Conservation (phyloP, 2,888 invertebrate species). For the Diachrysia chrysitis region DNA sequence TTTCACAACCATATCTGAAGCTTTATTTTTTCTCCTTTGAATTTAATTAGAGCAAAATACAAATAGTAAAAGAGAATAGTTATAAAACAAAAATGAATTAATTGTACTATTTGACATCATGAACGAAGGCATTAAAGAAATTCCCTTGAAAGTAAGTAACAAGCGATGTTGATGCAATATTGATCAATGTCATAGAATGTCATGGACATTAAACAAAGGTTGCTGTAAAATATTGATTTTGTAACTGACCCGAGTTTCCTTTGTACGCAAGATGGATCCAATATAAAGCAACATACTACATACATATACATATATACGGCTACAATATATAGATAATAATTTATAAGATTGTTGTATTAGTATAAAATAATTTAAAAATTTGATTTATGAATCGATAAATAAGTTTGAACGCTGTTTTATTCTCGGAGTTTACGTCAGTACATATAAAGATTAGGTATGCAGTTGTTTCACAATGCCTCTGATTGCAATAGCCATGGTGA, state of each 20-base stretch:
- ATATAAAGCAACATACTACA: too few species aligned
- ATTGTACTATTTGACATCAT: too few species aligned
- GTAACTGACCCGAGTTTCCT: not conserved
- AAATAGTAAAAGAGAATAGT: too few species aligned
- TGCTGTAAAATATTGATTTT: conserved; percentile 6
- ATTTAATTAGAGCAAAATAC: too few species aligned
- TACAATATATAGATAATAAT: too few species aligned
- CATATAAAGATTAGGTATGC: conserved; percentile 18
- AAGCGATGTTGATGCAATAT: conserved; percentile 3
- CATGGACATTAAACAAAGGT: not conserved
- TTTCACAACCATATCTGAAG: not conserved
- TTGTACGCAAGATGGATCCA: not conserved
- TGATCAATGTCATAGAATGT: not conserved
- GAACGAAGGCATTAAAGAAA: not conserved
- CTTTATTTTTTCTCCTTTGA: too few species aligned
- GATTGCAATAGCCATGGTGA: conserved; percentile 16
- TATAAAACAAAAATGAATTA: too few species aligned
- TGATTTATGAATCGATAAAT: too few species aligned
- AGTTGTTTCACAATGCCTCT: conserved; percentile 17
- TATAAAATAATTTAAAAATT: too few species aligned
- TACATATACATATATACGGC: too few species aligned
- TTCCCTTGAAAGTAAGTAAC: not conserved
- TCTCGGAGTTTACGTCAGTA: not conserved
- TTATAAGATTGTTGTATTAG: too few species aligned
- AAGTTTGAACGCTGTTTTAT: not conserved